Base-by-base conservation (phyloP, 1,140 invertebrate species). In the Laupala kohalensis region DNA sequence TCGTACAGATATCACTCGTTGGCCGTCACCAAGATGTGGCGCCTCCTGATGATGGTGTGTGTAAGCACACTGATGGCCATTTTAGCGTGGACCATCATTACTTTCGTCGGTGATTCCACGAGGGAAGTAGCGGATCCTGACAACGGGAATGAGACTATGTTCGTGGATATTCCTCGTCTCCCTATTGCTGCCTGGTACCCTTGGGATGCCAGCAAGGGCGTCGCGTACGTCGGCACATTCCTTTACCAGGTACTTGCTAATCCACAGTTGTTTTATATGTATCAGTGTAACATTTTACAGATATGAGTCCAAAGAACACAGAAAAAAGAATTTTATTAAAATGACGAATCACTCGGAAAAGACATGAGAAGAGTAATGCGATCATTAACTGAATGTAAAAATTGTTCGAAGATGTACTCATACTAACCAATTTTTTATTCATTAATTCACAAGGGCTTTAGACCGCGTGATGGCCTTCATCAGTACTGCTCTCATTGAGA, bases 181-280 rank as follows among this genome's bases (percentile, higher is more conserved):
- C 85, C 90, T 73, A 77, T 93, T 6, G 88, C 88, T 76, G 84
- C 90, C 0, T 93, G 84, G 80, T 92, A 92, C 77, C 91, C 91
- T 0, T 92, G 86, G 80, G 81, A 93, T 74, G 84, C 89, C 3
- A 19, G 23, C 25, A 80, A 83, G 25, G 90, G 90, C 25, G 82
- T 87, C 26, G 81, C 84, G 64, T 89, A 92, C 74, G 81, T 90
- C 3, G 76, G 88, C 5, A 84, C 86, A 5, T 85, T 92, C 71
- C 78, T 83, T 19, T 90, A 86, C 75, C 91, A 92, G 82, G 86
- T 87, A 75, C n/a, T n/a, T n/a, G n/a, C n/a, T n/a, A n/a, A n/a
- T n/a, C n/a, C n/a, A n/a, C n/a, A n/a, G n/a, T n/a, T n/a, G n/a
- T n/a, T n/a, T n/a, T n/a, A n/a, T n/a, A n/a, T n/a, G n/a, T n/a